Evolutionary conservation across 2,797 vertebrate genomes (phyloP).

Genomic region (Masticophis lateralis): DNA sequence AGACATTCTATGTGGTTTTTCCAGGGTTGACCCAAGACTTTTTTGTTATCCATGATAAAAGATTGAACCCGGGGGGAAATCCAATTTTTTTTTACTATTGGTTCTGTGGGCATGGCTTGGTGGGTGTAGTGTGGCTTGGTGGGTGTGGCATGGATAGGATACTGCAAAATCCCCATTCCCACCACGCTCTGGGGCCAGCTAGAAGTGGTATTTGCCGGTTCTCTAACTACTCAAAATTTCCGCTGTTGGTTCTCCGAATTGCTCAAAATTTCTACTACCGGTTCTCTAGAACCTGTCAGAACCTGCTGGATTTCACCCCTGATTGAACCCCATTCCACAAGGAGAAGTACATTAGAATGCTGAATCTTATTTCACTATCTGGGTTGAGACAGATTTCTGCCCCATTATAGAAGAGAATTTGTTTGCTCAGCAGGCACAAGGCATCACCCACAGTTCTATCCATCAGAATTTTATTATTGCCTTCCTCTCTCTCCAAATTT

Average conservation of each 20-base stretch:
- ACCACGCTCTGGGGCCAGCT: too few species aligned
- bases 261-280: too few species aligned
- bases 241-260: too few species aligned
- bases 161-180: too few species aligned
- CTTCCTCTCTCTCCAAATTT: neutral
- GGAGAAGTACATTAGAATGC: neutral
- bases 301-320: too few species aligned
- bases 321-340: neutral
- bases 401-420: neutral
- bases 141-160: too few species aligned
- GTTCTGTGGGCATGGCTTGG: too few species aligned
- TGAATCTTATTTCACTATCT: neutral
- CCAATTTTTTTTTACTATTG: too few species aligned
- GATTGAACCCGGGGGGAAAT: neutral
- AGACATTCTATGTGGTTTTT: neutral
- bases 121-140: too few species aligned
- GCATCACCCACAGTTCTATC: neutral
- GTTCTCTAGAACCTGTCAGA: too few species aligned
- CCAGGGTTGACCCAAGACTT: neutral
- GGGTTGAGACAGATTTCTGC: neutral
- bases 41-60: neutral
- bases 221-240: too few species aligned
- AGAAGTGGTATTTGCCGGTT: too few species aligned
- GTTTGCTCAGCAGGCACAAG: neutral
- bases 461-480: neutral